Evolutionary conservation across 1,140 invertebrate species (phyloP).

Genomic region (Drosophila lini): DNA sequence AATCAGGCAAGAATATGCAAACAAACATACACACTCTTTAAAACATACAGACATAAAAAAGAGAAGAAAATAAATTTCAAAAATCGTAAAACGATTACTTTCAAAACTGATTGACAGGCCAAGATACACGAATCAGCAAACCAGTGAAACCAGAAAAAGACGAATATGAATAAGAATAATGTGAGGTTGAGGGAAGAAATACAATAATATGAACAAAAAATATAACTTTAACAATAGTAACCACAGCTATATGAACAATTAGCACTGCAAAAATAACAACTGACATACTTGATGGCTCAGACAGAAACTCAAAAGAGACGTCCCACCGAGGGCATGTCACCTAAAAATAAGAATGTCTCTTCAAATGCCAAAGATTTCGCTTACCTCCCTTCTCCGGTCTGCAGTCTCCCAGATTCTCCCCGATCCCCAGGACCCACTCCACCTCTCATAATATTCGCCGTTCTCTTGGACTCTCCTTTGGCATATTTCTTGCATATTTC

Average conservation of each 20-base stretch:
- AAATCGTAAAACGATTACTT: conserved; percentile 69
- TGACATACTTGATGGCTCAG: conserved; percentile 45
- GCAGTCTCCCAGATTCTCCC: conserved; percentile 18
- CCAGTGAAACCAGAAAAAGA: conserved; percentile 21
- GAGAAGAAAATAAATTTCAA: conserved; percentile 24
- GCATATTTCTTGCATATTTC: conserved; percentile 83
- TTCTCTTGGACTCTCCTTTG: conserved; percentile 42
- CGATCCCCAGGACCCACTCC: conserved; percentile 18
- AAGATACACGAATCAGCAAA: conserved; percentile 54
- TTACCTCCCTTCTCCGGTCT: conserved; percentile 21
- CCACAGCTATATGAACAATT: conserved; percentile 26
- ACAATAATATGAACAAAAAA: background rate
- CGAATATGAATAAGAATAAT: conserved; percentile 19
- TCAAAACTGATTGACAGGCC: conserved; percentile 74
- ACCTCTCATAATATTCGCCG: conserved; percentile 45
- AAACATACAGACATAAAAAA: conserved; percentile 8
- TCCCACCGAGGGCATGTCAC: conserved; percentile 83
- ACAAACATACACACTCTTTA: conserved; percentile 9
- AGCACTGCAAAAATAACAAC: conserved; percentile 1
- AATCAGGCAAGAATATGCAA: conserved; percentile 25
- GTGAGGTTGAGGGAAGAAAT: background rate
- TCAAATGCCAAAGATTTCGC: conserved; percentile 78
- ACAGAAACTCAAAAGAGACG: conserved; percentile 57
- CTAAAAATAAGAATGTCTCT: conserved; percentile 84
- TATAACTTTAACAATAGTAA: conserved; percentile 1